These are phyloP conservation scores for Carpatolechia fugitivella DNA, from an alignment of 2,888 invertebrate species.

Conservation along the genomic window DNA sequence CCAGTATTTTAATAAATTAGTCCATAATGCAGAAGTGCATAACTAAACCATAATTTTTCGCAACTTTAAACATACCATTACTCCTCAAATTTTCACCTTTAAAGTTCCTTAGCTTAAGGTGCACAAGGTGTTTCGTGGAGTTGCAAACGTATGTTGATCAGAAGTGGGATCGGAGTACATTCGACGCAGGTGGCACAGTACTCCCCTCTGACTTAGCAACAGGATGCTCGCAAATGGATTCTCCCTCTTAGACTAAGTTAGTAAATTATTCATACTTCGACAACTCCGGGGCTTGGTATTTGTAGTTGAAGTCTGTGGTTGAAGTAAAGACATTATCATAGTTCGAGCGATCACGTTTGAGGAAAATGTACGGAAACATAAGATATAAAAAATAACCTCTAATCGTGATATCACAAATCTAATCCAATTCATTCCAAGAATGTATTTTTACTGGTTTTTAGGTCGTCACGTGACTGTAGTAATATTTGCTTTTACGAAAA, in stretches of 20 bases:
- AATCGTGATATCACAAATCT: no score
- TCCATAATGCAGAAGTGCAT: neutral
- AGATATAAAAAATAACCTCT: no score
- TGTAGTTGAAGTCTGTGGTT: neutral
- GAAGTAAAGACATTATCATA: no score
- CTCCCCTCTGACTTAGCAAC: slow-evolving; percentile 36
- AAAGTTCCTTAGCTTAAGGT: neutral
- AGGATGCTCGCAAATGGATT: slow-evolving; percentile 38
- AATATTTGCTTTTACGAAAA: no score
- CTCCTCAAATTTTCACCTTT: neutral
- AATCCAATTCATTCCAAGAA: no score
- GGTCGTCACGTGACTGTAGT: no score
- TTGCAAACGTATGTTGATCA: neutral
- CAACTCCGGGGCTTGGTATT: neutral
- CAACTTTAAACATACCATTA: neutral
- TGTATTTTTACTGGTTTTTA: no score
- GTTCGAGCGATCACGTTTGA: no score
- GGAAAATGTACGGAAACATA: no score
- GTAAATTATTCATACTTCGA: slow-evolving; percentile 51
- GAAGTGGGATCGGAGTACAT: slow-evolving; percentile 36
- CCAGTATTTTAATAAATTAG: neutral
- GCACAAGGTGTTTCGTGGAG: neutral
- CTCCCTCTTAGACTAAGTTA: slow-evolving; percentile 32
- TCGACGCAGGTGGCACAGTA: slow-evolving; percentile 52
- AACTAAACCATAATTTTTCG: neutral